Base-by-base conservation (phyloP, 2,888 invertebrate genomes). In the Dryomyza anilis region DNA sequence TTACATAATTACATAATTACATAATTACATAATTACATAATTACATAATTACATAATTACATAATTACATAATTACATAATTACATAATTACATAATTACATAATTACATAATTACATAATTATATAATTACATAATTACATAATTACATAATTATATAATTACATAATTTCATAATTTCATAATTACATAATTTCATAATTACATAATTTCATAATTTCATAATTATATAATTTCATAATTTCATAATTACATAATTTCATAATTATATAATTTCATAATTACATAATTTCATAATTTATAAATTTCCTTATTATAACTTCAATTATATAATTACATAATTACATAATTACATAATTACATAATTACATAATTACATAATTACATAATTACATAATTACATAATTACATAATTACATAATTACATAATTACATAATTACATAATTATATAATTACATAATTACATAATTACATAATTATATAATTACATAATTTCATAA, bases 371-470 rank as follows among this genome's bases (percentile, higher is more conserved):
- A 25, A 27, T 12, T 60, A 14, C 23, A 50, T 60, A 36, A 45
- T 14, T 60, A 23, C 33, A 60, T 60, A 36, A 56, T 16, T 48
- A 30, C 12, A 48, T 30, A 36, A 43, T 46, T 46, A 14, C 19
- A 48, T 46, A 46, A 43, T 16, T 48, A 33, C 39, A 53, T 62
- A 39, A 50, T 14, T 39, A 39, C n/a, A 45, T 62, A 27, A 50
- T 14, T 53, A 39, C 45, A 53, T 53, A 16, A 33, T 19, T 62
- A 25, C 16, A 61, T 29, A n/a, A n/a, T n/a, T n/a, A n/a, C n/a
- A n/a, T n/a, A n/a, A n/a, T n/a, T n/a, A n/a, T n/a, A n/a, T n/a
- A n/a, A n/a, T n/a, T n/a, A n/a, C n/a, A n/a, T n/a, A n/a, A n/a
- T n/a, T n/a, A n/a, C n/a, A n/a, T n/a, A n/a, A n/a, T n/a, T n/a